Evolutionary conservation across 2,797 vertebrate species (phyloP).

Genomic region (Cheirogaleus major): DNA sequence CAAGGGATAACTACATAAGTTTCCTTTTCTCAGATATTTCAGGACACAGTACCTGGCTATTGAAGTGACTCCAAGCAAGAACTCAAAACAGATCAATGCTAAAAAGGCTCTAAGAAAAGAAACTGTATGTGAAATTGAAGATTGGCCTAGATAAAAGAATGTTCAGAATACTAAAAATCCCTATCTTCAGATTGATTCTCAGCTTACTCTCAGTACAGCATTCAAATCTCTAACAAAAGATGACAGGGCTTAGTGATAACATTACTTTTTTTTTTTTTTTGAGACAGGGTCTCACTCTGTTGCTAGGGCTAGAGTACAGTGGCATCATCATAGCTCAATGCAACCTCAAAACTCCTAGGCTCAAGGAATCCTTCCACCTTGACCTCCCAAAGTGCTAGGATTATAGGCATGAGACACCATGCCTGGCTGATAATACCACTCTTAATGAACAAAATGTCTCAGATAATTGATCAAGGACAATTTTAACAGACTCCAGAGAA

Average conservation of each 20-base stretch:
- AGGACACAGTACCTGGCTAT: background rate
- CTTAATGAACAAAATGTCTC: background rate
- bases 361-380: background rate
- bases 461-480: background rate
- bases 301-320: background rate
- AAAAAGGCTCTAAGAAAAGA: background rate
- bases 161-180: background rate
- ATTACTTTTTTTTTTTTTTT: background rate
- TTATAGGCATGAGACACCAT: background rate
- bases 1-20: background rate
- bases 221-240: background rate
- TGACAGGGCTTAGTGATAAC: background rate
- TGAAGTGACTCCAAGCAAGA: conserved; percentile 1
- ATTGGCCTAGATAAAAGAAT: conserved; percentile 1
- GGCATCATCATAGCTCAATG: background rate
- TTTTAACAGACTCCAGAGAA: conserved; percentile 29
- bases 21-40: background rate
- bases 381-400: background rate
- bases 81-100: background rate
- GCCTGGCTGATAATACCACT: background rate
- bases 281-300: background rate
- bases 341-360: background rate
- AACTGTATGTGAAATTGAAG: background rate
- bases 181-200: background rate
- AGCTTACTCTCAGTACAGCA: background rate